Evolutionary conservation across 1,140 invertebrate genomes (phyloP), one percentile per base, ranked within the genome.

Genomic region (Ooceraea biroi): DNA sequence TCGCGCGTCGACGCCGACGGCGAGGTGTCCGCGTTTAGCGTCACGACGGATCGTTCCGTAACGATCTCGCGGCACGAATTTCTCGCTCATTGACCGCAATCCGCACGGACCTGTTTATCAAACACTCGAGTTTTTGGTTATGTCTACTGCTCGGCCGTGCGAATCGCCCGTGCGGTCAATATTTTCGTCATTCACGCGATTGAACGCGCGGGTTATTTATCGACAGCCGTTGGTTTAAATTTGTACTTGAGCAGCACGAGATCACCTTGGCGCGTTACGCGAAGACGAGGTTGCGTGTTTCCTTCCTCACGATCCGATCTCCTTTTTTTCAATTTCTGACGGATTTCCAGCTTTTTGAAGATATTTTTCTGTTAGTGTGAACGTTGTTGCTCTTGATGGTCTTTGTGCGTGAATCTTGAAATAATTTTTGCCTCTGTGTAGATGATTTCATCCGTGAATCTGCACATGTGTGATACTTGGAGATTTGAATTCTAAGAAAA

Each of bases 121-220:
- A 76, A 86, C 46, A 12, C 78, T 27, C 50, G 85, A 80, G 89
- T 90, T 91, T 91, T 91, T 91, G 90, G 90, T 91, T 91, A 91
- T 90, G 90, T 91, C 61, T 36, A 44, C 27, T 55, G 44, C 48
- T 52, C 22, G 12, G 44, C 14, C 27, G 19, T 63, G 14, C 8
- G 27, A 66, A 12, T 44, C 17, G 1, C 5, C 27, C 3, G 30
- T 25, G 55, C 76, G 76, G 41, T 80, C 36, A 48, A 78, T 55
- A 44, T 19, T n/a, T 3, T 17, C 50, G 19, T 8, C 8, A 1
- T 17, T 41, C 30, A n/a, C 60, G n/a, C n/a, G n/a, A n/a, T 17
- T 12, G n/a, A 80, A 58, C 48, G 66, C 22, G 7, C 27, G 30
- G n/a, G 10, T 11, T n/a, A 50, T 14, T 10, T 71, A 48, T 8